phyloP scores from a whole-genome alignment of 2,797 vertebrate species.

The Coreius guichenoti region DNA sequence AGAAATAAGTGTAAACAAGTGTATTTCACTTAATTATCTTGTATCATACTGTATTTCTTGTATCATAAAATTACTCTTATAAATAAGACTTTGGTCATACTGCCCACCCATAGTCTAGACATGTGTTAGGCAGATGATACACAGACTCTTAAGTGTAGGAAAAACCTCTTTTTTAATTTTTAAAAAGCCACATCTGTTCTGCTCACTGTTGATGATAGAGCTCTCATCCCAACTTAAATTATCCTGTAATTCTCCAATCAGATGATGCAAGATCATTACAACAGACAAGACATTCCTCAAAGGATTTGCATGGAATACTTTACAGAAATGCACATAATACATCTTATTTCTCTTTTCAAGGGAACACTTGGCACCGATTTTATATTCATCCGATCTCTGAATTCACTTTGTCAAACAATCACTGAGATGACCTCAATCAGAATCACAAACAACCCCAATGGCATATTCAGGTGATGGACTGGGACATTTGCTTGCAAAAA shows the following conservation, averaged over 20 bases:
- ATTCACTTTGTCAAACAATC: slow-evolving; percentile 50
- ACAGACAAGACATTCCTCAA: not conserved
- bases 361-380: not conserved
- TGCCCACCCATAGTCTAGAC: slow-evolving; percentile 18
- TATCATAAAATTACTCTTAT: not conserved
- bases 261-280: slow-evolving; percentile 4
- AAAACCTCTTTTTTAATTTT: slow-evolving; percentile 20
- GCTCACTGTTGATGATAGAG: slow-evolving; percentile 18
- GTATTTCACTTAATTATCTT: not conserved
- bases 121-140: slow-evolving; percentile 24
- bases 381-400: slow-evolving; percentile 45
- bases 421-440: slow-evolving; percentile 50
- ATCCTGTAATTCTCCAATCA: slow-evolving; percentile 36
- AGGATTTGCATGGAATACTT: not conserved
- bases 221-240: slow-evolving; percentile 28
- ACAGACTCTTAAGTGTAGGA: slow-evolving; percentile 5
- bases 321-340: slow-evolving; percentile 5
- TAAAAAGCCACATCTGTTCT: slow-evolving; percentile 35
- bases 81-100: not conserved
- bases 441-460: slow-evolving; percentile 38
- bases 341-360: slow-evolving; percentile 13
- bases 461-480: slow-evolving; percentile 45
- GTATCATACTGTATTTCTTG: too few species aligned
- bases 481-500: slow-evolving; percentile 65
- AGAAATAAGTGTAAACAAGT: not conserved